Conservation (phyloP, 2,113 vertebrate genomes). For the Conger conger region DNA sequence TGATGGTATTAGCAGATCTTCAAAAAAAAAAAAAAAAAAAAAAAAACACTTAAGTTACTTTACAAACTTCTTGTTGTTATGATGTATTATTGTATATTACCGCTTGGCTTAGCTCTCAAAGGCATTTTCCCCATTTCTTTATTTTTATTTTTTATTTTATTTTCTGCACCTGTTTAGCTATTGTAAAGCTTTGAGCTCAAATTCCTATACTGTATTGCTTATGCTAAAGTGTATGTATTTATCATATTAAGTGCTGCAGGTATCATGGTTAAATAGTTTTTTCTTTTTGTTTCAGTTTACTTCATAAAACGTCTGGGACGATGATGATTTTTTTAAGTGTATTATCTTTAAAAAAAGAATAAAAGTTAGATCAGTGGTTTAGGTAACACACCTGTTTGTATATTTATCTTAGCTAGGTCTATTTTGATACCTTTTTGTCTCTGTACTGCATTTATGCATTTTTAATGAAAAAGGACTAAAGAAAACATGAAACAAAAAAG, state of each 20-base stretch:
- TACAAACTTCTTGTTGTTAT: conserved; percentile 63
- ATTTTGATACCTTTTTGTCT: conserved; percentile 85
- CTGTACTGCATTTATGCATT: conserved; percentile 81
- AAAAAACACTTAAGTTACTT: conserved; percentile 61
- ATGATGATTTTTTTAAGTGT: conserved; percentile 69
- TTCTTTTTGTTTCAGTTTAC: conserved; percentile 53
- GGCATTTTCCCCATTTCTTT: conserved; percentile 57
- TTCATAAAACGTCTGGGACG: conserved; percentile 78
- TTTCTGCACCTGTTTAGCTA: conserved; percentile 70
- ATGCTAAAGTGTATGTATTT: conserved; percentile 79
- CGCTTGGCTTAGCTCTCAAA: conserved; percentile 72
- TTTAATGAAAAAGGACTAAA: conserved; percentile 77
- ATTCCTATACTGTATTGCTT: conserved; percentile 76
- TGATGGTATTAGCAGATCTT: conserved; percentile 63
- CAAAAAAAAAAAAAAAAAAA: conserved; percentile 34
- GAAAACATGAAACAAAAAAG: conserved; percentile 71
- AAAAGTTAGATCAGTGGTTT: conserved; percentile 79
- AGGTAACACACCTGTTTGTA: conserved; percentile 81
- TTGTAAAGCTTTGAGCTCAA: conserved; percentile 76
- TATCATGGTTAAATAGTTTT: conserved; percentile 71
- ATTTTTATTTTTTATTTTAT: conserved; percentile 24
- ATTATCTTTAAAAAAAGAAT: conserved; percentile 71
- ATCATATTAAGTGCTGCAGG: conserved; percentile 79
- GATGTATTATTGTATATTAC: conserved; percentile 77
- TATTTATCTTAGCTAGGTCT: conserved; percentile 87